Evolutionary conservation across 1,140 invertebrate genomes (phyloP), one percentile per base, ranked within the genome.

Genomic region (Mactra quadrangularis): DNA sequence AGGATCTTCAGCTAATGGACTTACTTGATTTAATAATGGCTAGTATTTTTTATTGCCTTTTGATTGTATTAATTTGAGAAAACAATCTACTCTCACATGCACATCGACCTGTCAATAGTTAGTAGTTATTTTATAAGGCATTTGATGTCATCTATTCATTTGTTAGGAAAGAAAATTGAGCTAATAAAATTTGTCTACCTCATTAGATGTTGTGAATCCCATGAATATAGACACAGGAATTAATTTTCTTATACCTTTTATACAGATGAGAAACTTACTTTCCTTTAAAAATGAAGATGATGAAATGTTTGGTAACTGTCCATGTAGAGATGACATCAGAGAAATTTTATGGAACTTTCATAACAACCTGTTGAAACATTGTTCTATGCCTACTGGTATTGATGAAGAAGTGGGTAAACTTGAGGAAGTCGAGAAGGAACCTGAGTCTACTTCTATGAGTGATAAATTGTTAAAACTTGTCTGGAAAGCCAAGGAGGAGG

Each of bases 251-350:
- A 41, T 41, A 11, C 64, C 15, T 29, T 17, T 71, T 22, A 79
- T 68, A 52, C 72, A 91, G 89, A 91, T 91, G 90, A 88, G 85
- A 57, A 86, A 87, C 41, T 72, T 91, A 38, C 77, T 91, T 22
- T 78, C 84, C n/a, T 91, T 91, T 75, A 90, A 90, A 70, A 76
- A 35, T 33, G 87, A 86, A 27, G 82, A 77, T 1, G 85, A 85
- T 60, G 87, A 88, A 22, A 45, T 47, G 29, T 83, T 86, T 19
- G 66, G 86, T 35, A 62, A 62, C 15, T 90, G 88, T 71, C 89
- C 90, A 4, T 91, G 90, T 82, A 82, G 85, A 29, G 84, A 87
- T 38, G 86, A 90, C 29, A 86, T 91, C 7, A 83, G 84, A 22
- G 88, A 87, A 13, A 60, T 72, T 47, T 71, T 91, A 25, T 76